Evolutionary conservation across 2,888 invertebrate genomes (phyloP).

Genomic region (Agrilus biguttatus): DNA sequence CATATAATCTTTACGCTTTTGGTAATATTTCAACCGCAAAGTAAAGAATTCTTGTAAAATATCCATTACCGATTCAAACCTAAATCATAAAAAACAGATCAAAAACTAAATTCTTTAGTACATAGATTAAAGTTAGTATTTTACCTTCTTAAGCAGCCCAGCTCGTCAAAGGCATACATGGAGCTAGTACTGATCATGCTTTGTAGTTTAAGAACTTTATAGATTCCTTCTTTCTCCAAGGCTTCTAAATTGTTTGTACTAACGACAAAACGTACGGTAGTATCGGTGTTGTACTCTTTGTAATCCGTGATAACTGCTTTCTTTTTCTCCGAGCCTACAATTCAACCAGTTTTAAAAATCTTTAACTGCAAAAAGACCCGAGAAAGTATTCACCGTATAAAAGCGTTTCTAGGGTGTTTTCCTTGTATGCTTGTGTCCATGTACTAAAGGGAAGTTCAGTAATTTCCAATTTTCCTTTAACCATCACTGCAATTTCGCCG

Average conservation of each 20-base stretch:
- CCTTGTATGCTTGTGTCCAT: slow-evolving; percentile 97
- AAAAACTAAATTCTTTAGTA: too few relatives aligned
- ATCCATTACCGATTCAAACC: slow-evolving; percentile 62
- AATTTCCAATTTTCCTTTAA: slow-evolving; percentile 76
- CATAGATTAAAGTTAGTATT: too few relatives aligned
- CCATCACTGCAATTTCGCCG: slow-evolving; percentile 75
- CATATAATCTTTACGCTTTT: slow-evolving; percentile 74
- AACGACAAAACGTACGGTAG: slow-evolving; percentile 82
- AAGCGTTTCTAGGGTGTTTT: slow-evolving; percentile 79
- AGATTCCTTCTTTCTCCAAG: slow-evolving; percentile 72
- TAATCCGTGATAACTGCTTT: slow-evolving; percentile 57
- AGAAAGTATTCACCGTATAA: slow-evolving; percentile 44
- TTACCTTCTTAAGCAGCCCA: slow-evolving; percentile 46
- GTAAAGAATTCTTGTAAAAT: slow-evolving; percentile 75
- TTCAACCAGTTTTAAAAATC: background rate
- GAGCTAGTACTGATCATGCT: slow-evolving; percentile 58
- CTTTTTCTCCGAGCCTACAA: slow-evolving; percentile 40
- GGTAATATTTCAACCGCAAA: slow-evolving; percentile 66
- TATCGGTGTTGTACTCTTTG: slow-evolving; percentile 91
- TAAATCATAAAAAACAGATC: slow-evolving; percentile 22
- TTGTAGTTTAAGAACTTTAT: slow-evolving; percentile 89
- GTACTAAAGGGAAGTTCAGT: slow-evolving; percentile 85
- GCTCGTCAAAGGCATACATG: slow-evolving; percentile 70
- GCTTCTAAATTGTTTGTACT: slow-evolving; percentile 56
- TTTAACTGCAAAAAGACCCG: background rate